A percentile compares a stretch with the other conserved stretches of the same genome.
These are phyloP conservation scores for Orthonevra nobilis DNA, from an alignment of 2,888 invertebrate genomes.

Conservation along the genomic window DNA sequence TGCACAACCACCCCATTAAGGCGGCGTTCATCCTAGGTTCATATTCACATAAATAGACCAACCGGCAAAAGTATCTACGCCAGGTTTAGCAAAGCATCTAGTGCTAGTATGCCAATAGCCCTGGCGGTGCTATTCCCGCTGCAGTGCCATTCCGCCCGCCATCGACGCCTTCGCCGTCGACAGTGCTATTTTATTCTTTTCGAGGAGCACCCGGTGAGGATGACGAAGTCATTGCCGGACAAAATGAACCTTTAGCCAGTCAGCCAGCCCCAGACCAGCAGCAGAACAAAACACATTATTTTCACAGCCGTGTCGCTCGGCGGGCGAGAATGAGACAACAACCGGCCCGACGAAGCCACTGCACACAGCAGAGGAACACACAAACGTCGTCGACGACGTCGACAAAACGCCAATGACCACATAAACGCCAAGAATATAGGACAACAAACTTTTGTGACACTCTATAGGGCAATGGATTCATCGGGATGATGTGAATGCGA, in stretches of 20 bases:
- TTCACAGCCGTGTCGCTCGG: slow-evolving; percentile 50
- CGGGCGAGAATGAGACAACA: slow-evolving; percentile 42
- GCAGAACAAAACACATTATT: slow-evolving; percentile 57
- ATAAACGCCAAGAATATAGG: slow-evolving; percentile 70
- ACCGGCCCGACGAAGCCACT: slow-evolving; percentile 35
- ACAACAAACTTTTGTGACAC: slow-evolving; percentile 71
- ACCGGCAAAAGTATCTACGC: slow-evolving; percentile 70
- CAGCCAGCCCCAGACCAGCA: slow-evolving; percentile 33
- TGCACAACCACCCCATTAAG: slow-evolving; percentile 68
- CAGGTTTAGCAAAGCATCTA: slow-evolving; percentile 70
- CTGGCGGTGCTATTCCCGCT: slow-evolving; percentile 47
- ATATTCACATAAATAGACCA: slow-evolving; percentile 70
- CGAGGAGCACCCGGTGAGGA: slow-evolving; percentile 43
- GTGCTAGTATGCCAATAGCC: slow-evolving; percentile 70
- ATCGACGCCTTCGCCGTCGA: slow-evolving; percentile 10
- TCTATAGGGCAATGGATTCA: slow-evolving; percentile 71
- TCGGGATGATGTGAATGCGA: slow-evolving; percentile 70
- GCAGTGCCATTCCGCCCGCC: background rate
- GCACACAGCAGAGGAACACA: slow-evolving; percentile 34
- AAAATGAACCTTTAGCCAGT: slow-evolving; percentile 50
- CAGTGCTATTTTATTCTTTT: slow-evolving; percentile 42
- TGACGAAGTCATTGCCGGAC: slow-evolving; percentile 65
- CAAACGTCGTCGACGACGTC: slow-evolving; percentile 34
- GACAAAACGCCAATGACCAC: slow-evolving; percentile 70
- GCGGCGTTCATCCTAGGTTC: slow-evolving; percentile 61